A percentile compares a stretch with the other conserved stretches of the same genome.
phyloP scores from a whole-genome alignment of 1,140 invertebrate genomes.

The Protaetia brevitarsis region DNA sequence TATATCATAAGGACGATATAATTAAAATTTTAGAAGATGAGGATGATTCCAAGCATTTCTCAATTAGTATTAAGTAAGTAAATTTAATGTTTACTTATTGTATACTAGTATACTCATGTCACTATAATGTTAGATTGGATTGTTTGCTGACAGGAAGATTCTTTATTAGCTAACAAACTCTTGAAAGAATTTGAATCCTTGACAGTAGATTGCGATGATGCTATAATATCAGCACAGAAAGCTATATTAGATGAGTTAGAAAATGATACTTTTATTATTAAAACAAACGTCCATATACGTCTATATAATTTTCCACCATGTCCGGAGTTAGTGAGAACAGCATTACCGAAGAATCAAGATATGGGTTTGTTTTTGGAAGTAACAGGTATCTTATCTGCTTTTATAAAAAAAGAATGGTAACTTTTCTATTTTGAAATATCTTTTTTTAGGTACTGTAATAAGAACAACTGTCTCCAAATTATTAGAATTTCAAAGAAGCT shows the following conservation, averaged over 20 bases:
- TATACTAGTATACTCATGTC: no score
- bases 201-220: not conserved
- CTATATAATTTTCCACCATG: slow-evolving; percentile 55
- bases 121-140: slow-evolving; percentile 26
- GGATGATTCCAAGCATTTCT: no score
- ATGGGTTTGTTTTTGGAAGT: slow-evolving; percentile 64
- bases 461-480: slow-evolving; percentile 72
- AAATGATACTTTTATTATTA: slow-evolving; percentile 50
- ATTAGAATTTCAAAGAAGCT: slow-evolving; percentile 71
- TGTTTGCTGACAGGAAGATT: slow-evolving; percentile 3
- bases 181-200: not conserved
- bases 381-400: slow-evolving; percentile 48
- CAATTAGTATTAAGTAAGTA: no score
- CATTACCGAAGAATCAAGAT: slow-evolving; percentile 65
- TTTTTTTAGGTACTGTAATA: slow-evolving; percentile 62
- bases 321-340: slow-evolving; percentile 56
- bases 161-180: not conserved
- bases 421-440: not conserved
- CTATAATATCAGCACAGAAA: not conserved
- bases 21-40: no score
- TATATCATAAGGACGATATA: no score
- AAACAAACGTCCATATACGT: slow-evolving; percentile 65
- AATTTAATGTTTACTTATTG: no score
- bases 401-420: no score
- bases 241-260: slow-evolving; percentile 1